Base-by-base conservation (phyloP, 2,797 vertebrate species). In the Enteromius viviparus region DNA sequence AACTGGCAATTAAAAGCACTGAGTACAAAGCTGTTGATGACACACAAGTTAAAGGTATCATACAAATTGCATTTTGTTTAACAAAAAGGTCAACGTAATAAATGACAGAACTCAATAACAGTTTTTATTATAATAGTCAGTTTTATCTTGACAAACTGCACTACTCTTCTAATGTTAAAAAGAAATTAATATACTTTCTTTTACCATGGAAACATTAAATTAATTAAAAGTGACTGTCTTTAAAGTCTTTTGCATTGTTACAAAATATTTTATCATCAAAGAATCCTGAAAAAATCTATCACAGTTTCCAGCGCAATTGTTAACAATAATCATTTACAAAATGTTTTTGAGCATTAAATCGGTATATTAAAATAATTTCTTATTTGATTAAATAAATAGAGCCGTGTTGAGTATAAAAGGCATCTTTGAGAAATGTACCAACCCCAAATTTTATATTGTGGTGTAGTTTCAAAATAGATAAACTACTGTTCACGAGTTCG, bases 1-100 rank as follows among this genome's bases (percentile, higher is more conserved):
- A 99, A 89, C 92, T 99, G 92, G 98, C 97, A 11, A 97, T 99
- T 90, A 99, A 99, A 93, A 98, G 93, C 90, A 99, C 98, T 5
- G 98, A 99, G 90, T 99, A 99, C 91, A 98, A 97, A 95, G 97
- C 96, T 11, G 90, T 99, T 88, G 98, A 99, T 93, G 98, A 99
- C 90, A 94, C 92, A 0, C 92, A 96, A 89, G 91, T 96, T 83
- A 96, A 96, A 97, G 96, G 98, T 99, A 92, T 88, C 87, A 78
- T 74, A 21, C 23, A 85, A 60, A 51, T 71, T 71, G 82, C 60
- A 47, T 69, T 70, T 84, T 78, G 34, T 86, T 15, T 85, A 42
- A 29, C 85, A 26, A 23, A 26, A 55, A 26, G 21, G 17, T 84
- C n/a, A 45, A 69, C 29, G 9, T 55, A 12, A 26, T 82, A 26